Conservation (phyloP, 2,113 vertebrate species). For the Macquaria australasica region DNA sequence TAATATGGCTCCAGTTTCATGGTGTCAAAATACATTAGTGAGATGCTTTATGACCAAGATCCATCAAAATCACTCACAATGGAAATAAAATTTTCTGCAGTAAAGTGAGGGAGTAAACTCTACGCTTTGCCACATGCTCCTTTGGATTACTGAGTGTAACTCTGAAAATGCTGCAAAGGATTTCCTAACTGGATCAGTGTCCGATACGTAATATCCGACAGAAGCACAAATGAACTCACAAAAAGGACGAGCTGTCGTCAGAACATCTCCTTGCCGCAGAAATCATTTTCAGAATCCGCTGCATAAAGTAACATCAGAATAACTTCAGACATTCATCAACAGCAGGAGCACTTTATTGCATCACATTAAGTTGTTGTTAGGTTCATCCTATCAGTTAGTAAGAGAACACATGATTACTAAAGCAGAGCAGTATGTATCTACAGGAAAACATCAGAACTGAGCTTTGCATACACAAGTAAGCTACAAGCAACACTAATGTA, state of each 20-base stretch:
- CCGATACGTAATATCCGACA: background rate
- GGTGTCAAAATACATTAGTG: too few relatives aligned
- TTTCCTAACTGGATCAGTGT: too few relatives aligned
- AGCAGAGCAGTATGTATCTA: conserved; percentile 51
- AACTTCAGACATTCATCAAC: conserved; percentile 22
- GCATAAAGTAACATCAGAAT: background rate
- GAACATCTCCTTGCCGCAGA: background rate
- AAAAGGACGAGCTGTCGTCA: background rate
- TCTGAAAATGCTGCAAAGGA: background rate
- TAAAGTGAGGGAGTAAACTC: too few relatives aligned
- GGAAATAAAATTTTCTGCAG: too few relatives aligned
- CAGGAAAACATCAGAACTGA: conserved; percentile 55
- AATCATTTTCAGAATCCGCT: background rate
- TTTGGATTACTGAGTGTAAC: background rate
- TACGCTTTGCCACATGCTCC: background rate
- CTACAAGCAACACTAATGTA: conserved; percentile 43
- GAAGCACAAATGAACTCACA: background rate
- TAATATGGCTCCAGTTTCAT: too few relatives aligned
- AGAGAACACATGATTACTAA: conserved; percentile 52
- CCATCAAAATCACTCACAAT: too few relatives aligned
- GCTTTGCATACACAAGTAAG: conserved; percentile 37
- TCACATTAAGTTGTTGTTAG: conserved; percentile 71
- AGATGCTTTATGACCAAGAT: too few relatives aligned
- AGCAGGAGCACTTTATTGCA: conserved; percentile 77
- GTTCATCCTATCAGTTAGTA: conserved; percentile 70